Evolutionary conservation across 64 coral and sea anemone species (phyloP), one percentile per base, ranked within the genome.

Genomic region (Montipora foliosa): DNA sequence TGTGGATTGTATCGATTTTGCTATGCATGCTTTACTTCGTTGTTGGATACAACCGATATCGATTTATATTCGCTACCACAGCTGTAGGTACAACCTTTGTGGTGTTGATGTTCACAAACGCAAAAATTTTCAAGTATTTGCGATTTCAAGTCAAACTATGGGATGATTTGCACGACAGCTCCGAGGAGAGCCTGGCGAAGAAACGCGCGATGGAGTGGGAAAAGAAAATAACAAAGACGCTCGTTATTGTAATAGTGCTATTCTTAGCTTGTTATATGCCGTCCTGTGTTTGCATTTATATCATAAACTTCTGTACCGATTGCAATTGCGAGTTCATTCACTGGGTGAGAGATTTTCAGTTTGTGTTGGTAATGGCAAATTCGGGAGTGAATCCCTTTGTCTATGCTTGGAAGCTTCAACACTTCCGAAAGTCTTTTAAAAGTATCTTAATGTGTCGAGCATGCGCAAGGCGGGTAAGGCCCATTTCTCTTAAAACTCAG

Each of bases 21-120:
- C 44, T 98, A 9, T 81, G 94, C 2, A 89, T 95, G 50, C 68
- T 94, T n/a, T 98, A 98, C 57, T 94, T 95, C 61, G 11, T 73
- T 77, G 78, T 98, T 19, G 97, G 97, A 5, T 98, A 92, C 84
- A 81, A 96, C 44, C 74, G 61, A 8, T 96, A 91, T 46, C 47
- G 91, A 1, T 94, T 98, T 21, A 61, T 96, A 5, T 98, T 98
- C 44, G 97, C 94, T 3, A 95, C 95, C 49, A 96, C 94, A 16
- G 89, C 94, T 10, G 74, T 98, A 6, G 49, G 58, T 53, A 67
- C 94, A 22, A 96, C 97, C 10, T 92, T 98, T 11, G 47, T 68
- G 6, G 91, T 95, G 10, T 22, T 98, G 51, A 8, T 95, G 17
- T 98, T 98, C 70, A 91, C 95, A n/a, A 94, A 89, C 61, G 64